Percentiles rank a stretch among this genome's conserved stretches.
Conservation (phyloP, 2,888 invertebrate genomes). For the Bibio marci region DNA sequence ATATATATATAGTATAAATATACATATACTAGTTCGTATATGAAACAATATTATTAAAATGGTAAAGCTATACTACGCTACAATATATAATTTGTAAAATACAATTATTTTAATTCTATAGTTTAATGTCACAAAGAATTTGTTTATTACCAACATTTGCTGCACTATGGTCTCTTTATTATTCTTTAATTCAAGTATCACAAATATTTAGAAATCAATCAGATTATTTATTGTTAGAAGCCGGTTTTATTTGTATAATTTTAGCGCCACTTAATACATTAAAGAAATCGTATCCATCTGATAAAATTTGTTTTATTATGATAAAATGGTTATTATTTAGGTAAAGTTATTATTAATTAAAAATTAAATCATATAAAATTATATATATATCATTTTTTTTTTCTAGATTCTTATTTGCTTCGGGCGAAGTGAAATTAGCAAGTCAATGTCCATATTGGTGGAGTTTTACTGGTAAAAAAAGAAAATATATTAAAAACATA, state of each 20-base stretch:
- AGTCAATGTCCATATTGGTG: slow-evolving; percentile 62
- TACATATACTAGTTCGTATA: not conserved
- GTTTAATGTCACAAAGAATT: slow-evolving; percentile 40
- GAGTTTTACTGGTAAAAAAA: slow-evolving; percentile 43
- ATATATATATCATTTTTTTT: not conserved
- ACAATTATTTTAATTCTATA: slow-evolving; percentile 18
- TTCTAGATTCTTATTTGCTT: slow-evolving; percentile 45
- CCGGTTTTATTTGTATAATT: slow-evolving; percentile 49
- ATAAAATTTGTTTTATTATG: slow-evolving; percentile 10
- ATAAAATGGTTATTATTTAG: slow-evolving; percentile 53
- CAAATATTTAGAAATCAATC: slow-evolving; percentile 36
- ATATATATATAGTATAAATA: not conserved
- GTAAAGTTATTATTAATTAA: slow-evolving; percentile 9
- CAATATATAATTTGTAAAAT: no score
- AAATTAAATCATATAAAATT: not conserved
- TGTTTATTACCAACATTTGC: slow-evolving; percentile 43
- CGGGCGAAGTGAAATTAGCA: slow-evolving; percentile 51
- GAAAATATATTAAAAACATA: not conserved
- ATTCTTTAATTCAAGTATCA: slow-evolving; percentile 58
- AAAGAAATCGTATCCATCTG: slow-evolving; percentile 8
- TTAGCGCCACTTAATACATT: slow-evolving; percentile 44
- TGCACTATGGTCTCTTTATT: slow-evolving; percentile 49
- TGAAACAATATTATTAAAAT: not conserved
- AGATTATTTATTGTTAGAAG: slow-evolving; percentile 57
- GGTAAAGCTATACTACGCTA: no score